Base-by-base conservation (phyloP, 2,888 invertebrate species). In the Rhabditoides inermis region DNA sequence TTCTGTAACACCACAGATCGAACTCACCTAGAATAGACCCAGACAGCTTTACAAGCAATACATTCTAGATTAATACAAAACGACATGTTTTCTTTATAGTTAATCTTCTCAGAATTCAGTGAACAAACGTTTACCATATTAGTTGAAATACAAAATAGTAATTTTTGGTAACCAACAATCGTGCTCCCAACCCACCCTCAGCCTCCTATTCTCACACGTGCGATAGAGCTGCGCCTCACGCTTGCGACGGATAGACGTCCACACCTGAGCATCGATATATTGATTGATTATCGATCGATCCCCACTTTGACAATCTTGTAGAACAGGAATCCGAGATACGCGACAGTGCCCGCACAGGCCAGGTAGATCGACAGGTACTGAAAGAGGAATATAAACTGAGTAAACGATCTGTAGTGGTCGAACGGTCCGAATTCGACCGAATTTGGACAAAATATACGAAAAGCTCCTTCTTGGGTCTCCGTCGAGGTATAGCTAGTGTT, bases 251-350 rank as follows among this genome's bases (percentile, higher is more conserved):
- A 98, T 95, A 76, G 92, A 94, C 59, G 84, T 68, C 75, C 81
- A 80, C 82, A 80, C 81, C 22, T n/a, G n/a, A n/a, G n/a, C n/a
- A n/a, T n/a, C n/a, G n/a, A n/a, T n/a, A n/a, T n/a, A n/a, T n/a
- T n/a, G n/a, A n/a, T n/a, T n/a, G n/a, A n/a, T n/a, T n/a, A n/a
- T n/a, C n/a, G n/a, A 39, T n/a, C n/a, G 2, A 39, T 39, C 1
- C 1, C 7, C 10, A 20, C 20, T 12, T 40, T 63, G 73, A 86
- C 89, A 45, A 95, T 85, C 88, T 94, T 88, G 78, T 88, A 91
- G 72, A 87, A 87, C 32, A 99, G 81, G 76, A 95, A 94, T 25
- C 89, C 77, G 76, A 98, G 90, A 78, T 98, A 99, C 26, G 88
- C 81, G 47, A 86, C 85, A 27, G 91, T 90, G 10, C 89, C 90